Conservation (phyloP, 2,113 vertebrate genomes). For the Triplophysa rosa region DNA sequence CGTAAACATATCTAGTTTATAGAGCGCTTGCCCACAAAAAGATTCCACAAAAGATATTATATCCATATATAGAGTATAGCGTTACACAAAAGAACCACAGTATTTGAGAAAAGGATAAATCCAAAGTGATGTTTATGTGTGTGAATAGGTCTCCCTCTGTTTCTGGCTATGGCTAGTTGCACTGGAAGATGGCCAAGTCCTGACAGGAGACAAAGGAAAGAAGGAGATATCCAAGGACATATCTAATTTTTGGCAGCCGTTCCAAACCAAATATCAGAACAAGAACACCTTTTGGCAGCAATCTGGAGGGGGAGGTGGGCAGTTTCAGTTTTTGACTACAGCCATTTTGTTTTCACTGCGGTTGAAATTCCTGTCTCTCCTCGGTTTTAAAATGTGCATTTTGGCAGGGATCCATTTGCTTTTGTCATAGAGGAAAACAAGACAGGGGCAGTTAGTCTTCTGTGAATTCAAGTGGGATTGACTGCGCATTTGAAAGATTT, state of each 20-base stretch:
- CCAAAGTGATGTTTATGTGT: constrained; percentile 51
- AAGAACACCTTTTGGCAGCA: constrained; percentile 78
- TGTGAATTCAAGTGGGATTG: constrained; percentile 16
- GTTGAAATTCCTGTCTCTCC: constrained; percentile 64
- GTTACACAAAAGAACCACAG: constrained; percentile 44
- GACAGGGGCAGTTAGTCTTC: constrained; percentile 3
- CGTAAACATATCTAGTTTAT: not conserved
- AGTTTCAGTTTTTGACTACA: constrained; percentile 73
- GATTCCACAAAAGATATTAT: constrained; percentile 29
- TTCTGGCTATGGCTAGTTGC: constrained; percentile 52
- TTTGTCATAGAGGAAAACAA: constrained; percentile 32
- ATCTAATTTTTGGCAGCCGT: constrained; percentile 78
- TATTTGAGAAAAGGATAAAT: constrained; percentile 51
- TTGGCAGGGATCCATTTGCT: constrained; percentile 39
- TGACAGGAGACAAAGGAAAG: constrained; percentile 59
- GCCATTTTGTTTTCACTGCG: constrained; percentile 78
- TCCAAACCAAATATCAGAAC: constrained; percentile 75
- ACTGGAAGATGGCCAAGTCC: constrained; percentile 57
- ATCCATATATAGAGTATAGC: constrained; percentile 36
- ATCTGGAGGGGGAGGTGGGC: constrained; percentile 66
- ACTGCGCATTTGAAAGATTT: constrained; percentile 13
- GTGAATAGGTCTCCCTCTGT: constrained; percentile 52
- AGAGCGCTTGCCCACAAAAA: constrained; percentile 21
- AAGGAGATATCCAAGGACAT: constrained; percentile 75
- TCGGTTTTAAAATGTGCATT: constrained; percentile 25